Percentiles rank a stretch among this genome's conserved stretches.
Evolutionary conservation across 1,140 invertebrate genomes (phyloP).

Genomic region (Littorina saxatilis): DNA sequence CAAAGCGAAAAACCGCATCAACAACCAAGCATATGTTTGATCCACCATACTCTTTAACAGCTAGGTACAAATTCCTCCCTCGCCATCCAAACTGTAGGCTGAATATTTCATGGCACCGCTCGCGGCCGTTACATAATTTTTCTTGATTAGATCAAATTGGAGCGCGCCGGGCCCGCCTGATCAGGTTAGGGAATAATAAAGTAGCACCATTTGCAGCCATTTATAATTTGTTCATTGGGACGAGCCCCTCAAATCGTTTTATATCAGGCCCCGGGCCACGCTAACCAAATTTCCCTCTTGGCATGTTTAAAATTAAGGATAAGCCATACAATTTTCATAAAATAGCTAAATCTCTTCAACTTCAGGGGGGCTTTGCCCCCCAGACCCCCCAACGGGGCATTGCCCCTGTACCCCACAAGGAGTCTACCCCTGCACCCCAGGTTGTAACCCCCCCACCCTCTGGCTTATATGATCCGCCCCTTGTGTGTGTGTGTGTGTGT

Average conservation of each 20-base stretch:
- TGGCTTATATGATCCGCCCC: too few relatives aligned
- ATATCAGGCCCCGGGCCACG: constrained; percentile 30
- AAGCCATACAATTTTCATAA: too few relatives aligned
- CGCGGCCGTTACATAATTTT: constrained; percentile 31
- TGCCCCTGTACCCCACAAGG: too few relatives aligned
- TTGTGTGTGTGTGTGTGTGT: too few relatives aligned
- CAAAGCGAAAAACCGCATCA: too few relatives aligned
- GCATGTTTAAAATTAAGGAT: too few relatives aligned
- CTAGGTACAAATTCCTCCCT: constrained; percentile 9
- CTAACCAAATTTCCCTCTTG: constrained; percentile 35
- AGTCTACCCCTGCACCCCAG: too few relatives aligned
- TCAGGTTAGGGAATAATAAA: constrained; percentile 38
- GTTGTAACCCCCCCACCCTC: too few relatives aligned
- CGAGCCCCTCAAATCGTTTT: constrained; percentile 34
- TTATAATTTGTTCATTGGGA: constrained; percentile 32
- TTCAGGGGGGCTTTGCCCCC: too few relatives aligned
- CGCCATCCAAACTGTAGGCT: not conserved
- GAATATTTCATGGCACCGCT: constrained; percentile 26
- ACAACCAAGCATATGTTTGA: constrained; percentile 7
- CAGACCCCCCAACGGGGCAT: too few relatives aligned
- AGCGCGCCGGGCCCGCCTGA: not conserved
- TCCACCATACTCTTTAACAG: constrained; percentile 13
- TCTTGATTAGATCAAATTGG: constrained; percentile 38
- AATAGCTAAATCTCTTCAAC: too few relatives aligned
- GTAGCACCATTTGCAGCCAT: constrained; percentile 30